Evolutionary conservation across 2,888 invertebrate species (phyloP).

Genomic region (Acanthococcus lagerstroemiae): DNA sequence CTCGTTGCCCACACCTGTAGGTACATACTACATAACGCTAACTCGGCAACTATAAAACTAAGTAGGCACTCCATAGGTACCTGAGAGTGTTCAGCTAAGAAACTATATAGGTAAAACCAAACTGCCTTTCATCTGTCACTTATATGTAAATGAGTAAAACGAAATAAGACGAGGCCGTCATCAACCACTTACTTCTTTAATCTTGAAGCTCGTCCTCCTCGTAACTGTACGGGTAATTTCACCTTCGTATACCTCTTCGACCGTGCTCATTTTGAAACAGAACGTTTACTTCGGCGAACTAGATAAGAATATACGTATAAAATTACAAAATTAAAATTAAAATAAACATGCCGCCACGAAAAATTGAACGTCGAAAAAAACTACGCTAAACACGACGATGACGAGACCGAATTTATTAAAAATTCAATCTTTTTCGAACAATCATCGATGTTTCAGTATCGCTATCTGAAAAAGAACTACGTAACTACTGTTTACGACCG

Average conservation of each 20-base stretch:
- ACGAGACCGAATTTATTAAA: too few species aligned
- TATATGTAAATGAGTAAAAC: neutral
- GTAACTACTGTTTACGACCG: neutral
- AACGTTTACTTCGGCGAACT: neutral
- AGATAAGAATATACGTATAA: neutral
- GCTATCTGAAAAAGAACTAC: conserved; percentile 5
- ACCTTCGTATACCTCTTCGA: conserved; percentile 59
- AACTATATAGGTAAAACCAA: too few species aligned
- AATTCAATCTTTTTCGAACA: too few species aligned
- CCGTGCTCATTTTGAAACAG: conserved; percentile 46
- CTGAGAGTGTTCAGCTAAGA: too few species aligned
- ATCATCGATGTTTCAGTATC: neutral
- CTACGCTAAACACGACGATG: too few species aligned
- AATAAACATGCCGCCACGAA: neutral
- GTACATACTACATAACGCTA: too few species aligned
- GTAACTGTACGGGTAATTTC: conserved; percentile 60
- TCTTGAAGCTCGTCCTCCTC: conserved; percentile 56
- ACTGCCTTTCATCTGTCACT: neutral
- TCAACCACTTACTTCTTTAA: conserved; percentile 53
- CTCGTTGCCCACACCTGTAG: too few species aligned
- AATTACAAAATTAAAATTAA: neutral
- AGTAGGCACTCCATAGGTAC: too few species aligned
- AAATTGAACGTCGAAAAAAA: neutral
- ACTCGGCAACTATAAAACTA: too few species aligned
- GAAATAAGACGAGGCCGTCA: neutral